A percentile compares a stretch with the other conserved stretches of the same genome.
Conservation (phyloP, 2,888 invertebrate genomes). For the Aelia acuminata region DNA sequence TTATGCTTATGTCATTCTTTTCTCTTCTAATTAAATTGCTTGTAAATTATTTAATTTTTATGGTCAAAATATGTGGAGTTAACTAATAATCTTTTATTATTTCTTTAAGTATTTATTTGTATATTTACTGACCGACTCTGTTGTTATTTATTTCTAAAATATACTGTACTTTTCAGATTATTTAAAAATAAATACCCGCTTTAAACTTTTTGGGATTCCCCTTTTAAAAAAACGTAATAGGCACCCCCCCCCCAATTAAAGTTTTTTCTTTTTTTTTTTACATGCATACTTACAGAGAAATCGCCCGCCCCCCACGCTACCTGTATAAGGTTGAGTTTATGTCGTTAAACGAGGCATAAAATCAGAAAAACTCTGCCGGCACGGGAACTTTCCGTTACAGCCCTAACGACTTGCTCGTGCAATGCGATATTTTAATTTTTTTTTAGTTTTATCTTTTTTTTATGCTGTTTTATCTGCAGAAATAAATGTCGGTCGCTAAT, state of each 20-base stretch:
- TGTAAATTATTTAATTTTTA: too few species aligned
- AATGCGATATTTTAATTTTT: conserved; percentile 14
- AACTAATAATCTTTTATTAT: too few species aligned
- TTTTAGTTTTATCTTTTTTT: not conserved
- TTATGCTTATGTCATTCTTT: too few species aligned
- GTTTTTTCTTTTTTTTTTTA: not conserved
- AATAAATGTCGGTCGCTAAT: not conserved
- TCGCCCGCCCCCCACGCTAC: not conserved
- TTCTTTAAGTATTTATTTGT: too few species aligned
- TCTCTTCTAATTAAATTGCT: too few species aligned
- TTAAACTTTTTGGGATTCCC: not conserved
- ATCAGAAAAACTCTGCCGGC: not conserved
- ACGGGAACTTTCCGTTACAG: conserved; percentile 5
- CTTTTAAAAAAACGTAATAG: not conserved
- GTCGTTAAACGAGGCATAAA: conserved; percentile 35
- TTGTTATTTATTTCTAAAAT: too few species aligned
- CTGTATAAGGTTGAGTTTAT: conserved; percentile 16
- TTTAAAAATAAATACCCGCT: not conserved
- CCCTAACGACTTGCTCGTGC: conserved; percentile 21
- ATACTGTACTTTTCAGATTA: too few species aligned
- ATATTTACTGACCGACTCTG: too few species aligned
- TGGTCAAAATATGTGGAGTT: too few species aligned
- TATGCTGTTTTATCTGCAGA: not conserved
- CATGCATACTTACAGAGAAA: not conserved
- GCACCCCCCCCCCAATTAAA: not conserved